A percentile compares a stretch with the other conserved stretches of the same genome.
phyloP scores from a whole-genome alignment of 1,140 invertebrate genomes.

The Copidosoma floridanum region DNA sequence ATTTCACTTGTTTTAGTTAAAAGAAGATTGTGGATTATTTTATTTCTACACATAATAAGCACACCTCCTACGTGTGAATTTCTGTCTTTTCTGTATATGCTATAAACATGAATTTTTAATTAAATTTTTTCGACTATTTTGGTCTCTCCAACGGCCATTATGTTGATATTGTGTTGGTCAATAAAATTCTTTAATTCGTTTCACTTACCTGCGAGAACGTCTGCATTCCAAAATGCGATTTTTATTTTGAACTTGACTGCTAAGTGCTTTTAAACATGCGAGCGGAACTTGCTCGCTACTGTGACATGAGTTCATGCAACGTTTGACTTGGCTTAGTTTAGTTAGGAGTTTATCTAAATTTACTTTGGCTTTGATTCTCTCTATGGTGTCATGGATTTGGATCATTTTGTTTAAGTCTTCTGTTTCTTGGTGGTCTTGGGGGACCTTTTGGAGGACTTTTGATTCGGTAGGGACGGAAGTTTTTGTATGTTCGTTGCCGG shows the following conservation, averaged over 20 bases:
- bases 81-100: conserved; percentile 24
- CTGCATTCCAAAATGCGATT: too few species aligned
- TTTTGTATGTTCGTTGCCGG: too few species aligned
- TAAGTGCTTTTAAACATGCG: too few species aligned
- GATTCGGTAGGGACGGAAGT: too few species aligned
- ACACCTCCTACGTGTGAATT: conserved; percentile 1
- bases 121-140: conserved; percentile 16
- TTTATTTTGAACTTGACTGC: too few species aligned
- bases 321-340: not conserved
- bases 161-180: conserved; percentile 22
- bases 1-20: not conserved
- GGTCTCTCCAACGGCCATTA: conserved; percentile 29
- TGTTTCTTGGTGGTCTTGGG: not conserved
- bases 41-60: not conserved
- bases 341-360: not conserved
- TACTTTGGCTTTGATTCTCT: not conserved
- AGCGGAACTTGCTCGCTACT: too few species aligned
- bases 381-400: not conserved
- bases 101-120: conserved; percentile 12
- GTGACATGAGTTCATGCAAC: not conserved
- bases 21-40: not conserved
- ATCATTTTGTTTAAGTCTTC: not conserved
- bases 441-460: too few species aligned
- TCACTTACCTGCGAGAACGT: conserved; percentile 23
- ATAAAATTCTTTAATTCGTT: conserved; percentile 29